These are phyloP conservation scores for Scomber japonicus DNA, from an alignment of 2,113 vertebrate species.

Conservation along the genomic window DNA sequence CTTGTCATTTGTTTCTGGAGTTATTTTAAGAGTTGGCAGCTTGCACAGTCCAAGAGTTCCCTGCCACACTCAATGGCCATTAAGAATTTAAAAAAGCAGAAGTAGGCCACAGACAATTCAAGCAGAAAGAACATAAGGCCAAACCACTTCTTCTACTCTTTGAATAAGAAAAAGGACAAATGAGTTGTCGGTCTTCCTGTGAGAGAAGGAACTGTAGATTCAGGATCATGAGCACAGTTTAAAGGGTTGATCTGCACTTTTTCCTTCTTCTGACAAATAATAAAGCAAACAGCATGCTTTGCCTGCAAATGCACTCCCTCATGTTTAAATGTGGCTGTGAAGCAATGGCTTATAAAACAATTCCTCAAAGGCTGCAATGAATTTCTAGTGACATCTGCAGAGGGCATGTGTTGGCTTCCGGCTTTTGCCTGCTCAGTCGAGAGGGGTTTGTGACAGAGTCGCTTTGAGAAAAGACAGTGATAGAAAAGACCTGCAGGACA, in stretches of 20 bases:
- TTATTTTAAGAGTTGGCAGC: conserved; percentile 70
- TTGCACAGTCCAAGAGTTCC: conserved; percentile 44
- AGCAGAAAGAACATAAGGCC: conserved; percentile 51
- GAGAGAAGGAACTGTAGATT: neutral
- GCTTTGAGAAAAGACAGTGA: neutral
- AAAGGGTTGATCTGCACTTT: neutral
- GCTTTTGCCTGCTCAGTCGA: conserved; percentile 6
- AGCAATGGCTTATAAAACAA: conserved; percentile 2
- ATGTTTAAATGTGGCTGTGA: conserved; percentile 2
- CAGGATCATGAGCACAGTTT: neutral
- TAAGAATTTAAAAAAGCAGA: conserved; percentile 70
- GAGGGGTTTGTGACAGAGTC: conserved; percentile 17
- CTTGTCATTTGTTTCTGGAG: conserved; percentile 22
- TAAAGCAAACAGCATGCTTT: neutral
- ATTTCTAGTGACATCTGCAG: conserved; percentile 52
- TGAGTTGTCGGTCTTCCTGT: neutral
- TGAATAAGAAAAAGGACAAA: neutral
- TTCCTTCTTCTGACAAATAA: neutral
- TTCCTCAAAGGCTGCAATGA: conserved; percentile 54
- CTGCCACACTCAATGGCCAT: conserved; percentile 56
- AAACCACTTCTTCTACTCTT: conserved; percentile 25
- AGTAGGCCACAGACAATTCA: conserved; percentile 63
- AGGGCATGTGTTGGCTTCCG: conserved; percentile 38
- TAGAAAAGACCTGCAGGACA: neutral
- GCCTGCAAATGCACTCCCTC: neutral